Conservation (phyloP, 2,797 vertebrate species). For the Melanotaenia maccullochi region DNA sequence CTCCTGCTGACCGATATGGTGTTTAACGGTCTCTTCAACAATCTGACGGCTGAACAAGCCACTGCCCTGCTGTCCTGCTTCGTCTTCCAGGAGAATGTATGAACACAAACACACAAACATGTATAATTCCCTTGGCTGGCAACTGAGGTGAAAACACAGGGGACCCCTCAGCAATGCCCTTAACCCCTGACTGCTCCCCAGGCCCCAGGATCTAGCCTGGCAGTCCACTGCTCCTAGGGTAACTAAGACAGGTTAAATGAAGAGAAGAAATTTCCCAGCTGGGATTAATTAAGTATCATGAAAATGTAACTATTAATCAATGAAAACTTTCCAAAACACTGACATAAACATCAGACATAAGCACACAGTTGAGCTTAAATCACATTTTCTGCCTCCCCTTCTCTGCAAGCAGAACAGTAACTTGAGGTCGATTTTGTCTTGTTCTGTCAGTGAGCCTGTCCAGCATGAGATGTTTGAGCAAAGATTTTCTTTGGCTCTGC, state of each 20-base stretch:
- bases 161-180: too few species aligned
- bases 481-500: slow-evolving; percentile 50
- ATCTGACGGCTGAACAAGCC: slow-evolving; percentile 92
- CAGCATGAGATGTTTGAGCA: slow-evolving; percentile 27
- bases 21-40: slow-evolving; percentile 98
- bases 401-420: slow-evolving; percentile 50
- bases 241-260: too few species aligned
- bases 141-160: too few species aligned
- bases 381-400: slow-evolving; percentile 22
- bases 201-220: too few species aligned
- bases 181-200: too few species aligned
- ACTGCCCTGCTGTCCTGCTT: slow-evolving; percentile 96
- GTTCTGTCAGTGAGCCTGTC: slow-evolving; percentile 25
- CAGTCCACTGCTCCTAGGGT: too few species aligned
- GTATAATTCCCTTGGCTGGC: background rate
- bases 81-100: slow-evolving; percentile 98
- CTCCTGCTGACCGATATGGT: slow-evolving; percentile 98
- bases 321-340: slow-evolving; percentile 14
- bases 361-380: slow-evolving; percentile 6
- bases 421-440: slow-evolving; percentile 41
- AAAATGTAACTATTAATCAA: too few species aligned
- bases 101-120: slow-evolving; percentile 50
- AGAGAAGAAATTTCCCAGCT: too few species aligned
- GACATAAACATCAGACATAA: slow-evolving; percentile 30
- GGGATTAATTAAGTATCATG: too few species aligned